A percentile compares a stretch with the other conserved stretches of the same genome.
Conservation (phyloP, 1,140 invertebrate species). For the Brachionus asplanchnoidis region DNA sequence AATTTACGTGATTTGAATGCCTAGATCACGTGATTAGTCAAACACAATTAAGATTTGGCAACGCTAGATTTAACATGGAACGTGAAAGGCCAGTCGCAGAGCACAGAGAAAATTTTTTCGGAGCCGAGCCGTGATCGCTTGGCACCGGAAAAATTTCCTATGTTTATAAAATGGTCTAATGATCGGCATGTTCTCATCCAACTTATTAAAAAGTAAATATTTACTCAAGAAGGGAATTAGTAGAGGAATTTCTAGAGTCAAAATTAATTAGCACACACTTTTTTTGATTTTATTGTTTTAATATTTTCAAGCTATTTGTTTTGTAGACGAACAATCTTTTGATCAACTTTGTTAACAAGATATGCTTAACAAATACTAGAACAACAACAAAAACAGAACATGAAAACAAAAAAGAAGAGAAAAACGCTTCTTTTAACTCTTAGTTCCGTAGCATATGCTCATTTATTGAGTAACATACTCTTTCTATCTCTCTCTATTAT, state of each 20-base stretch:
- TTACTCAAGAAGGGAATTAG: neutral
- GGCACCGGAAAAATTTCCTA: constrained; percentile 4
- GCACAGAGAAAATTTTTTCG: neutral
- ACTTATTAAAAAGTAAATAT: constrained; percentile 12
- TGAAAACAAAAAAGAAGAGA: neutral
- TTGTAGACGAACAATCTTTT: neutral
- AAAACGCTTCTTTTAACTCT: neutral
- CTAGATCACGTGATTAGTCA: neutral
- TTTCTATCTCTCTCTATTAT: neutral
- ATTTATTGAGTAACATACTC: constrained; percentile 16
- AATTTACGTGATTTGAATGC: constrained; percentile 9
- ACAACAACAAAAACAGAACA: neutral
- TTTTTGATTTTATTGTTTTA: constrained; percentile 12
- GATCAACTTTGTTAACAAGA: neutral
- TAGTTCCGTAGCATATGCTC: constrained; percentile 20
- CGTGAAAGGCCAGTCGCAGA: neutral
- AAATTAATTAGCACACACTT: neutral
- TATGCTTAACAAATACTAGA: neutral
- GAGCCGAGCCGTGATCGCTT: neutral
- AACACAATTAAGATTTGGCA: neutral
- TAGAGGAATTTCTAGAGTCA: neutral
- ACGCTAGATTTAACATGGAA: neutral
- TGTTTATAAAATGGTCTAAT: constrained; percentile 1
- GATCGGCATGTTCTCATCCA: neutral
- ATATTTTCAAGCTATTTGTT: neutral